Evolutionary conservation across 2,113 vertebrate species (phyloP), one percentile per base, ranked within the genome.

Genomic region (Synchiropus splendidus): DNA sequence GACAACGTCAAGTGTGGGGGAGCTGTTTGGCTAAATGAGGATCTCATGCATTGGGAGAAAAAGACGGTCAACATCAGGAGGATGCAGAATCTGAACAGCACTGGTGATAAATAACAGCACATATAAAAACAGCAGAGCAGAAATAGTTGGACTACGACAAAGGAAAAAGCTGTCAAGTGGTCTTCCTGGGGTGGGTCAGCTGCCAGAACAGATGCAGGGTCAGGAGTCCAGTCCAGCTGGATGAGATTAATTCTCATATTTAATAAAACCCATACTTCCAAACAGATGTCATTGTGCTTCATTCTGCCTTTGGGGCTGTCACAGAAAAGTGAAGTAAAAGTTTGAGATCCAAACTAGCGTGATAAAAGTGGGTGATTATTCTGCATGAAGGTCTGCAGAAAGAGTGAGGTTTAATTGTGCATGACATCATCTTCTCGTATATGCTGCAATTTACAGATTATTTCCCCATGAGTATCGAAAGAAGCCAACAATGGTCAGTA

Each of bases 191-290:
- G 48, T 44, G 14, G 37, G 35, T 10, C 47, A 33, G 48, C 46
- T 62, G 56, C 46, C 49, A 43, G 38, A 55, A 45, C 51, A 64
- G 66, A 65, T 67, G 63, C 36, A 39, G 56, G 49, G 50, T 48
- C 41, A 66, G 42, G 42, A 59, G 62, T 75, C 64, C 56, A 66
- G 54, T 56, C 55, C 67, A 76, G 68, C 64, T 77, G 69, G 55
- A 42, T 51, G 45, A 42, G 67, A 56, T 64, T 69, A 59, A 48
- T 42, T 65, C 54, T 45, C 45, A 42, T 45, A 66, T 58, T 68
- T 57, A 57, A 61, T 80, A 72, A 59, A 37, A 59, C 36, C 45
- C 43, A 12, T 39, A 27, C 53, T 32, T 54, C 45, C 48, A 42
- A 16, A 15, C 63, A 62, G 61, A 54, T 49, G 31, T 21, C 53